Conservation (phyloP, 2,888 invertebrate species). For the Heterodera filipjevi region DNA sequence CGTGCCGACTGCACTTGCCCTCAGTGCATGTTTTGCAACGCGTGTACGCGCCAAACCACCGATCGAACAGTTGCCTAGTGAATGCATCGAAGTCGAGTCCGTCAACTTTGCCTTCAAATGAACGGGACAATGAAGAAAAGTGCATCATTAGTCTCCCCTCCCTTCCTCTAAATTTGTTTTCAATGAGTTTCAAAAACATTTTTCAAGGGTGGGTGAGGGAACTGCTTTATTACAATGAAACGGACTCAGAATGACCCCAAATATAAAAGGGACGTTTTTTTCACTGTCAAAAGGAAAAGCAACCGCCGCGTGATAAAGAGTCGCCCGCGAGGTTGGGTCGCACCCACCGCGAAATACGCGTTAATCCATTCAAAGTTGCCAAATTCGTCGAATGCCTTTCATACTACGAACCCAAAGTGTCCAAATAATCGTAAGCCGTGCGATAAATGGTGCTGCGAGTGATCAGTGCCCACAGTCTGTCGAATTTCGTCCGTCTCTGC, state of each 20-base stretch:
- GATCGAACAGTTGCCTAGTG: conserved; percentile 50
- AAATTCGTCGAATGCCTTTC: background rate
- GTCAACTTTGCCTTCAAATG: conserved; percentile 46
- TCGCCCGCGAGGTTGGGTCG: no score
- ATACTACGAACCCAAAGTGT: conserved; percentile 40
- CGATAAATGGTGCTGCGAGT: conserved; percentile 54
- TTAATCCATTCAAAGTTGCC: background rate
- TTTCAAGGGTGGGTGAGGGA: no score
- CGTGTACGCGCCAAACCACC: conserved; percentile 63
- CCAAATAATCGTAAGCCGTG: conserved; percentile 54
- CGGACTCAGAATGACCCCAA: no score
- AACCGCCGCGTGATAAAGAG: no score
- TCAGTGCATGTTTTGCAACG: conserved; percentile 49
- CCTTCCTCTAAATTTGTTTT: no score
- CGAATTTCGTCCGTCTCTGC: conserved; percentile 49
- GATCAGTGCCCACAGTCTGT: conserved; percentile 51
- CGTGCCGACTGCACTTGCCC: background rate
- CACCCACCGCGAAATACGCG: no score
- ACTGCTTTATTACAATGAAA: no score
- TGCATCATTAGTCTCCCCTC: no score
- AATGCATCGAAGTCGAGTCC: conserved; percentile 45
- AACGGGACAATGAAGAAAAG: no score
- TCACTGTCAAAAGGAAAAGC: no score
- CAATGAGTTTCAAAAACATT: no score
- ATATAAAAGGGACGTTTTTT: no score